Base-by-base conservation (phyloP, 1,140 invertebrate genomes). In the Laupala kohalensis region DNA sequence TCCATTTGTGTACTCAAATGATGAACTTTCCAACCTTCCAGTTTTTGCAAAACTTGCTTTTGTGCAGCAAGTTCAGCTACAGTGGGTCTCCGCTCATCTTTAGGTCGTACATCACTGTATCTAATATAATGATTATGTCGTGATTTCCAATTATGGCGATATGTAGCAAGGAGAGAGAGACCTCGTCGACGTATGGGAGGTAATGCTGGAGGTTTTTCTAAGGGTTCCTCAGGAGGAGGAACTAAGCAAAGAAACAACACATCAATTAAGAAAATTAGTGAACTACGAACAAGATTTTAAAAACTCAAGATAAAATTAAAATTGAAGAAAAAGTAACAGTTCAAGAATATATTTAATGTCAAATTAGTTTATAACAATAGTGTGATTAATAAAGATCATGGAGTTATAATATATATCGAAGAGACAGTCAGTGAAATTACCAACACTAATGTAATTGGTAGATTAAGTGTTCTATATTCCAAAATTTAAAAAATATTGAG, bases 1-100 rank as follows among this genome's bases (percentile, higher is more conserved):
- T 97, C 93, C 87, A 97, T 91, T 84, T 97, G 94, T 27, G 93
- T 88, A 19, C 88, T 91, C 68, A 97, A 84, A 82, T 97, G 93
- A 84, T 94, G 89, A 28, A 97, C 85, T 83, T 97, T 97, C 95
- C 95, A 98, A 13, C 95, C 95, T 78, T 93, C 92, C n/a, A 94
- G 86, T 82, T 92, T 95, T 75, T 94, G 90, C 72, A 92, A 80
- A 26, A 96, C 90, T 77, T 93, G 88, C 76, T 90, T 90, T 78
- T 97, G 94, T 81, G 92, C 92, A 2, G 94, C 92, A 74, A 97
- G 83, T 82, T 97, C 95, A 77, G 90, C 90, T 3, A 96, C 88
- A 6, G 92, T 91, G 6, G 91, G 88, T 74, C 89, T 84, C 73
- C 90, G 85, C 78, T 96, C 93, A 74, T 95, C 92, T 76, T 92